A percentile compares a stretch with the other conserved stretches of the same genome.
Evolutionary conservation across 92 coral and sea anemone species (phyloP).

Genomic region (Hydrozoanthus gracilis): DNA sequence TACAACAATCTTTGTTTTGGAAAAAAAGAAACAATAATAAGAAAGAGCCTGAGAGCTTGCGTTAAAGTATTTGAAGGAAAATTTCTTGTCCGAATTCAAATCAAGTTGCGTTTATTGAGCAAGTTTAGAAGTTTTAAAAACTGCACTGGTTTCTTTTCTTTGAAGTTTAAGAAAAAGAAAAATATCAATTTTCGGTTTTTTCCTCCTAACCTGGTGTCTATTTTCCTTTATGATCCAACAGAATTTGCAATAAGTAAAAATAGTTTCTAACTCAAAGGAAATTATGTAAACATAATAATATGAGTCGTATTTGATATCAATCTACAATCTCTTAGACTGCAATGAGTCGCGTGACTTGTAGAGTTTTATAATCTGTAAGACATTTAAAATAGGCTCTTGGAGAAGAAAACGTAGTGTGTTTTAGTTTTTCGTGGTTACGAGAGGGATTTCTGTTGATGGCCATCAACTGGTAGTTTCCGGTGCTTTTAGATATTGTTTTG

Average conservation of each 20-base stretch:
- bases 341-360: not conserved
- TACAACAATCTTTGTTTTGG: conserved; percentile 39
- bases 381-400: not conserved
- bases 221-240: conserved; percentile 48
- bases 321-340: not conserved
- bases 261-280: conserved; percentile 28
- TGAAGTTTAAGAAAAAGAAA: not conserved
- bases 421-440: not conserved
- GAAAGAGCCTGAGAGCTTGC: no score
- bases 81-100: not conserved
- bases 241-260: conserved; percentile 42
- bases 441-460: conserved; percentile 12
- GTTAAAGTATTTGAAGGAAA: not conserved
- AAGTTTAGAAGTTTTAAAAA: not conserved
- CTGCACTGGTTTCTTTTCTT: not conserved
- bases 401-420: not conserved
- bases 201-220: conserved; percentile 30
- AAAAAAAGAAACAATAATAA: conserved; percentile 17
- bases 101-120: not conserved
- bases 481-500: conserved; percentile 34
- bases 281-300: conserved; percentile 37
- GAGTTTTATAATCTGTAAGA: not conserved
- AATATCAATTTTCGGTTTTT: not conserved
- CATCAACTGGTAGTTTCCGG: conserved; percentile 35
- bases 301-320: not conserved